Percentiles rank a stretch among this genome's conserved stretches.
These are phyloP conservation scores for Drosophila kanapiae DNA, from an alignment of 1,140 invertebrate genomes.

Conservation along the genomic window DNA sequence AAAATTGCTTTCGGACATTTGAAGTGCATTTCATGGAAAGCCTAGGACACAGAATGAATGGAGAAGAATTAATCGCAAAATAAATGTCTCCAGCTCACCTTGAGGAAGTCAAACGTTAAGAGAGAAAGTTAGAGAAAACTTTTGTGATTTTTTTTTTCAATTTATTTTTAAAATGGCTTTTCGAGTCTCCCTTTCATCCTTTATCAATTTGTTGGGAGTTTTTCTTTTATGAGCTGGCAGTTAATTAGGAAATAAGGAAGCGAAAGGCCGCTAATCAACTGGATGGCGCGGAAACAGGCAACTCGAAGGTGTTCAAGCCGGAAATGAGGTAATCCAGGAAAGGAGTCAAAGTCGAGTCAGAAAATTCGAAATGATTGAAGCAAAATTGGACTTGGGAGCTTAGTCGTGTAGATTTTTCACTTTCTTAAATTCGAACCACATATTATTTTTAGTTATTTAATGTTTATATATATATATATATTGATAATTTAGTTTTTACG, in stretches of 20 bases:
- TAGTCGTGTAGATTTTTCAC: not conserved
- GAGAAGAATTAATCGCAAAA: conserved; percentile 28
- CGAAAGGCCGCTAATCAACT: conserved; percentile 44
- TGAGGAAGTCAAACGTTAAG: conserved; percentile 27
- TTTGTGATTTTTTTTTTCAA: conserved; percentile 45
- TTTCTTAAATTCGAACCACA: too few relatives aligned
- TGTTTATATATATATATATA: not conserved
- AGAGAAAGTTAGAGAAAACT: conserved; percentile 24
- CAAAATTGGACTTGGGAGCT: not conserved
- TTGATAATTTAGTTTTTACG: not conserved
- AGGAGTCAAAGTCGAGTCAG: conserved; percentile 1
- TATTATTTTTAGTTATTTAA: not conserved
- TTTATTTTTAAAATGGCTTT: conserved; percentile 68
- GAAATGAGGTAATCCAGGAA: conserved; percentile 23
- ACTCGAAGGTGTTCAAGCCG: conserved; percentile 52
- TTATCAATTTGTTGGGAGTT: conserved; percentile 33
- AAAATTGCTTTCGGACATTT: conserved; percentile 44
- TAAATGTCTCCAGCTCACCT: conserved; percentile 38
- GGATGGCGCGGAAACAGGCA: conserved; percentile 23
- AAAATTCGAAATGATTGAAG: conserved; percentile 18
- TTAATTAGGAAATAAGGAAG: conserved; percentile 61
- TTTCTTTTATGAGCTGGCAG: conserved; percentile 68
- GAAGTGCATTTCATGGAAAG: conserved; percentile 46
- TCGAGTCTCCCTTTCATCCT: not conserved
- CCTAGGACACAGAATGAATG: conserved; percentile 13